These are phyloP conservation scores for Onychorhynchus coronatus DNA, from an alignment of 2,113 vertebrate species.

Conservation along the genomic window DNA sequence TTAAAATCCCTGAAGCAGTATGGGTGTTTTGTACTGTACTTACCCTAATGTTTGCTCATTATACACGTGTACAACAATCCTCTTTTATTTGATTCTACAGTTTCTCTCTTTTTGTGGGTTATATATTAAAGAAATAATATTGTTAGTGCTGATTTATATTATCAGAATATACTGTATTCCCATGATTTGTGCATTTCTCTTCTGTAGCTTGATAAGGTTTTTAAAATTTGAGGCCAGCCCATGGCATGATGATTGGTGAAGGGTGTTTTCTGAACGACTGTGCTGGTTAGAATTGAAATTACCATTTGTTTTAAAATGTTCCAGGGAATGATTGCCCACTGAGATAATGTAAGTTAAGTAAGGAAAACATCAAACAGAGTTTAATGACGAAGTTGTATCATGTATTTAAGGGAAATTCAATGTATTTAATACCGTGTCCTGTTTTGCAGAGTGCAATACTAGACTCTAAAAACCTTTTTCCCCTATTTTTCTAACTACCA, in stretches of 20 bases:
- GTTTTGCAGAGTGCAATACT: neutral
- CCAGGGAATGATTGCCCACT: slow-evolving; percentile 63
- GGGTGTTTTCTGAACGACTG: neutral
- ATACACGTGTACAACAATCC: neutral
- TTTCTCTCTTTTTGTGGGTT: neutral
- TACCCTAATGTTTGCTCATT: neutral
- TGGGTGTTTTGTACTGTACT: neutral
- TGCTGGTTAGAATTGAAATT: slow-evolving; percentile 50
- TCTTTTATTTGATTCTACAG: neutral
- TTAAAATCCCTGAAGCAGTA: neutral
- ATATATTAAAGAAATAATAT: neutral
- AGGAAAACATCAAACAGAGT: slow-evolving; percentile 63
- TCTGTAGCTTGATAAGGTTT: neutral
- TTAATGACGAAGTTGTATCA: neutral
- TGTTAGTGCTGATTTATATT: neutral
- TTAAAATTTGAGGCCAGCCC: neutral
- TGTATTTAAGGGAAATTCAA: neutral
- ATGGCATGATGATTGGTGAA: neutral
- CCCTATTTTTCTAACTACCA: neutral
- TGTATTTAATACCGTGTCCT: neutral
- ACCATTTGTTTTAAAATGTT: slow-evolving; percentile 67
- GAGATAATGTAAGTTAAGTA: slow-evolving; percentile 59
- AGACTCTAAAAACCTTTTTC: neutral
- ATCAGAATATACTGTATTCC: neutral
- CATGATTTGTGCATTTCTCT: neutral